Evolutionary conservation across 1,140 invertebrate genomes (phyloP), one percentile per base, ranked within the genome.

Genomic region (Temnothorax longispinosus): DNA sequence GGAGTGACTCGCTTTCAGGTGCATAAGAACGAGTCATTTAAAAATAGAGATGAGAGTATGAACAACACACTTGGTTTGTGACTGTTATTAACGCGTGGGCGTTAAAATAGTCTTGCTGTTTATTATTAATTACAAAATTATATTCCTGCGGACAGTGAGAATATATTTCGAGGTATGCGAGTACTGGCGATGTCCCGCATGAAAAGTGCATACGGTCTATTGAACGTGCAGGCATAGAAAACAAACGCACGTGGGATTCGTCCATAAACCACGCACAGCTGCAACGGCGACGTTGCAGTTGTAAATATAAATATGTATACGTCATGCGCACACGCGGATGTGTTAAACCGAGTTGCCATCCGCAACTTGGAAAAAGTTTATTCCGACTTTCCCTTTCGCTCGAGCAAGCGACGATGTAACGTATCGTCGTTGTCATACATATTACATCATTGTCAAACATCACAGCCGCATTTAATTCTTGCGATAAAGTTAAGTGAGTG

Each of bases 211-310:
- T 11, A 71, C 44, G 10, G 32, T 10, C 10, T 41, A 44, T 67
- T n/a, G 27, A 74, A 84, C 47, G 72, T 38, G 54, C 54, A 50
- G 27, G 2, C 13, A 47, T 38, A 60, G 80, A 74, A 71, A 81
- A 81, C 65, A 71, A 81, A 84, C 56, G 67, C 67, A 82, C 52
- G 80, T 75, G 47, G 65, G 67, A 60, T n/a, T 82, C 21, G 38
- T 5, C 15, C 7, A 58, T 44, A 82, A 80, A 80, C 47, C 35
- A 52, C 35, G 62, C 76, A 67, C 77, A 80, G 64, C 62, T 80
- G 77, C 60, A 15, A 67, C 47, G 32, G 21, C 47, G 32, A 27
- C 2, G 5, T 47, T 32, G 65, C 65, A 69, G 41, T 18, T 74
- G 27, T 75, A 84, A 78, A 65, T 58, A 41, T 75, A 84, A 78